Conservation (phyloP, 1,140 invertebrate genomes). For the Hetaerina americana region DNA sequence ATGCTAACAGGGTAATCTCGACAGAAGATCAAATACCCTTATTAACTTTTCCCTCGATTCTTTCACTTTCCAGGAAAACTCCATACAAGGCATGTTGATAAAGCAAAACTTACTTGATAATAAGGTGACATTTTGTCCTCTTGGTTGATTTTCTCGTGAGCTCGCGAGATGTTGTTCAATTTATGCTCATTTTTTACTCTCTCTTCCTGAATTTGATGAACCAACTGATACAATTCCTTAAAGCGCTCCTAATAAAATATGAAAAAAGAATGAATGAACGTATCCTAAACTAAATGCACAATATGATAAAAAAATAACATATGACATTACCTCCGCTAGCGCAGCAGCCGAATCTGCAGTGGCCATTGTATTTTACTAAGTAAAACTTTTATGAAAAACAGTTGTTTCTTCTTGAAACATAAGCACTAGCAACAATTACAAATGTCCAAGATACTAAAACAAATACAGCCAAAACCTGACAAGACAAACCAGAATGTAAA, state of each 20-base stretch:
- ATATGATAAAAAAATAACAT: slow-evolving; percentile 6
- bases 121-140: slow-evolving; percentile 51
- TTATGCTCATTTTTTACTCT: slow-evolving; percentile 62
- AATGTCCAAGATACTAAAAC: slow-evolving; percentile 21
- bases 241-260: slow-evolving; percentile 51
- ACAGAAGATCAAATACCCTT: no score
- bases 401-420: slow-evolving; percentile 11
- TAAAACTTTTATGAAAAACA: slow-evolving; percentile 18
- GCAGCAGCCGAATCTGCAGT: slow-evolving; percentile 60
- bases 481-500: no score
- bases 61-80: no score
- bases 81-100: no score
- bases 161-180: slow-evolving; percentile 60
- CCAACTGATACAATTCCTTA: slow-evolving; percentile 56
- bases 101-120: slow-evolving; percentile 33
- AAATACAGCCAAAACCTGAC: slow-evolving; percentile 18
- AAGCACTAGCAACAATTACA: slow-evolving; percentile 19
- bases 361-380: no score
- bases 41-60: no score
- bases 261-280: not conserved
- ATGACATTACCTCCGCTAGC: slow-evolving; percentile 46
- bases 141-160: slow-evolving; percentile 56
- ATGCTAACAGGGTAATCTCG: no score
- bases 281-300: not conserved
- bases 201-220: slow-evolving; percentile 70